A percentile compares a stretch with the other conserved stretches of the same genome.
Conservation (phyloP, 2,113 vertebrate species). For the Limanda limanda region DNA sequence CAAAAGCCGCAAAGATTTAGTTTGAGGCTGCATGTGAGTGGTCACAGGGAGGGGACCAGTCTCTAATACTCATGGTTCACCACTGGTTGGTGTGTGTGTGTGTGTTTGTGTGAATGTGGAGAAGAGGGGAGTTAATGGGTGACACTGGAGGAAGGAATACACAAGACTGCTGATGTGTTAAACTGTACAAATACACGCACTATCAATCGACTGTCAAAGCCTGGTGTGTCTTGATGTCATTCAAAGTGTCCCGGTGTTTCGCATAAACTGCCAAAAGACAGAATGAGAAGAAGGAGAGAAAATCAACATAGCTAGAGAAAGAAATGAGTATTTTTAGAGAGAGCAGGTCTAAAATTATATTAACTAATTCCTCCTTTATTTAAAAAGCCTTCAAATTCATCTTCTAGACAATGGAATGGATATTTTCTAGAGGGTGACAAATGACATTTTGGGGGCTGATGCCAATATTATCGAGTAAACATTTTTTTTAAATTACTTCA, state of each 20-base stretch:
- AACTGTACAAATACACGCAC: conserved; percentile 24
- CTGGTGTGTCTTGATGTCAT: conserved; percentile 28
- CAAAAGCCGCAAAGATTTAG: background rate
- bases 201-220: too few relatives aligned
- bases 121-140: conserved; percentile 11
- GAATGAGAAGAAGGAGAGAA: background rate
- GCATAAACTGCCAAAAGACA: conserved; percentile 29
- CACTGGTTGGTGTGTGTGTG: background rate
- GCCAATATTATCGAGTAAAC: too few relatives aligned
- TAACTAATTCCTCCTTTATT: background rate
- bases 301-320: conserved; percentile 5
- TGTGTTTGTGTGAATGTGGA: background rate
- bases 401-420: background rate
- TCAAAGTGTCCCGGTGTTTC: conserved; percentile 34
- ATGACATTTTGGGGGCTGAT: background rate
- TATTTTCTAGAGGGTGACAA: background rate
- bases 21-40: background rate
- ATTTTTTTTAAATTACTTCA: too few relatives aligned
- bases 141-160: conserved; percentile 57
- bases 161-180: conserved; percentile 40
- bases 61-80: too few relatives aligned
- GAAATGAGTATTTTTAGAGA: background rate
- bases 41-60: background rate
- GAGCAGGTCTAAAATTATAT: background rate
- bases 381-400: background rate